Evolutionary conservation across 2,113 vertebrate species (phyloP).

Genomic region (Chaetops frenatus): DNA sequence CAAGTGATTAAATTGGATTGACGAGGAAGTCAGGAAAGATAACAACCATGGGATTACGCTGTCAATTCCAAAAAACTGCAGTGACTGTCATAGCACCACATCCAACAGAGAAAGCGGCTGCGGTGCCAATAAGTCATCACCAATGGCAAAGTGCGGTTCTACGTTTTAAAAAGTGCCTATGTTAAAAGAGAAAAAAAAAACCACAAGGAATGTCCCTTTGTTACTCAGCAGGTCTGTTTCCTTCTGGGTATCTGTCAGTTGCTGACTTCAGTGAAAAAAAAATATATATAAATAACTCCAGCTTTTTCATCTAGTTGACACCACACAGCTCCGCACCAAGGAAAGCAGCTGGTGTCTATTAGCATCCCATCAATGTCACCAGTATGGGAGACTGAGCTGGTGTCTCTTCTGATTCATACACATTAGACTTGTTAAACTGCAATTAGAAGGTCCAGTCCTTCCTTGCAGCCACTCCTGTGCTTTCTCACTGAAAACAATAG

Average conservation of each 20-base stretch:
- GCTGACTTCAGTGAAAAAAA: not conserved
- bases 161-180: not conserved
- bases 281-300: not conserved
- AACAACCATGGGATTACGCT: not conserved
- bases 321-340: not conserved
- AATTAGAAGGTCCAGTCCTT: not conserved
- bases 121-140: not conserved
- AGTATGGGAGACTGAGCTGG: not conserved
- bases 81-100: not conserved
- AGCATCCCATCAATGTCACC: not conserved
- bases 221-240: not conserved
- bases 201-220: not conserved
- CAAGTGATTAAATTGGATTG: slow-evolving; percentile 14
- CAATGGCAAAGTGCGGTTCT: not conserved
- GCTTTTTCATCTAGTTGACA: not conserved
- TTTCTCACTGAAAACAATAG: not conserved
- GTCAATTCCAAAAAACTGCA: slow-evolving; percentile 15
- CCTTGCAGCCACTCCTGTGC: not conserved
- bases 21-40: slow-evolving; percentile 8
- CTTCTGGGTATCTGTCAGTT: not conserved
- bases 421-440: not conserved
- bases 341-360: not conserved
- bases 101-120: not conserved
- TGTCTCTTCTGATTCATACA: not conserved
- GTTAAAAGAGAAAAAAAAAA: not conserved